Base-by-base conservation (phyloP, 2,113 vertebrate genomes). In the Rhodinocichla rosea region DNA sequence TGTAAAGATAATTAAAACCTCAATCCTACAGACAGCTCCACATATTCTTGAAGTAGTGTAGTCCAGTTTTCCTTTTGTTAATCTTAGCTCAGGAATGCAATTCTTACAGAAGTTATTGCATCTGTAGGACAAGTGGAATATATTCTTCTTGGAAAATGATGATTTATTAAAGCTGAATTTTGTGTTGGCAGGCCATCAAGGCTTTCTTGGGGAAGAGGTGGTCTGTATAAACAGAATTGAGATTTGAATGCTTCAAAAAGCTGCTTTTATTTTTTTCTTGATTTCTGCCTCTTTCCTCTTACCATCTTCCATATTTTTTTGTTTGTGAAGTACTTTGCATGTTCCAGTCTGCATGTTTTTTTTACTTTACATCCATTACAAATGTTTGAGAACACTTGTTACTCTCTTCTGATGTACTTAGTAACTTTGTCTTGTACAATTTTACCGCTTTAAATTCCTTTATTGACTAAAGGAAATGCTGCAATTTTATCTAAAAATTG, bases 191-290 rank as follows among this genome's bases (percentile, higher is more conserved):
- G 28, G 27, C 57, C 39, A 55, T 55, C 77, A 60, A 71, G 26
- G 56, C 50, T 62, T 90, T 70, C 19, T 37, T 82, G 39, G 6
- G 39, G 23, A 68, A 49, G n/a, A 85, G 15, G 8, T 47, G 83
- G 37, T 87, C 78, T 65, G 47, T n/a, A 40, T 82, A 74, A 88
- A 53, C 4, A 19, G 85, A 92, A 80, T 0, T n/a, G 60, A 95
- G 80, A 94, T 91, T 81, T 82, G 87, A 94, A 89, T 49, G n/a
- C 27, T 88, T 92, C 91, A 91, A 93, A 97, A 95, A 96, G 78
- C 56, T 94, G 90, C 92, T 97, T 97, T 87, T 89, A 42, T 68
- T 80, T 80, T 83, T 80, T 78, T 69, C 49, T 91, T 80, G 6
- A 53, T 86, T 87, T 92, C 73, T 77, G 3, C 44, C 53, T 86